Evolutionary conservation across 2,797 vertebrate species (phyloP).

Genomic region (Carcharodon carcharias): DNA sequence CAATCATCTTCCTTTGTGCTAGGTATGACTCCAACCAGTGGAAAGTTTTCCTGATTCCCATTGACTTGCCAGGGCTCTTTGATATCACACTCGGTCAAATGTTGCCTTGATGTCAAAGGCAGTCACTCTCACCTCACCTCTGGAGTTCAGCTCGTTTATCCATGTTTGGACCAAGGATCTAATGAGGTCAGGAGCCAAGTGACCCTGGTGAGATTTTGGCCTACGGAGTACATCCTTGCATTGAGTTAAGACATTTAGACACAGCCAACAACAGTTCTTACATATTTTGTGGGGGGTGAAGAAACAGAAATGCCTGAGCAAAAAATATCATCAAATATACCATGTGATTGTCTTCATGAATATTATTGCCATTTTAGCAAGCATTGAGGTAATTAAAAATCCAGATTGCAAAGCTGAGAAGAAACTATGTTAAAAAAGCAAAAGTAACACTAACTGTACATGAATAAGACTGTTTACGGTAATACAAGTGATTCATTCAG

Average conservation of each 20-base stretch:
- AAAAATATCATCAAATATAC: not conserved
- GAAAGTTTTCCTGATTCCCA: too few species aligned
- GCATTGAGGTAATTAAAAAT: not conserved
- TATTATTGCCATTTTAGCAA: not conserved
- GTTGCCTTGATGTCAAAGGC: too few species aligned
- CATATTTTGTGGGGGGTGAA: not conserved
- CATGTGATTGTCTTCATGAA: not conserved
- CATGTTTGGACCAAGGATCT: too few species aligned
- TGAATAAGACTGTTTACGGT: not conserved
- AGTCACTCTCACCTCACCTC: too few species aligned
- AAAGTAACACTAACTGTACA: not conserved
- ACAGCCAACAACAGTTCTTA: not conserved
- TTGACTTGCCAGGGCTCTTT: too few species aligned
- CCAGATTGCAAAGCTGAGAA: not conserved
- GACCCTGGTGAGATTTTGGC: too few species aligned
- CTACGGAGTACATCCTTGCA: too few species aligned
- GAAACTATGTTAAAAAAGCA: not conserved
- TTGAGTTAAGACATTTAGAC: not conserved
- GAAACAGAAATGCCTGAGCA: not conserved
- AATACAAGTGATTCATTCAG: not conserved
- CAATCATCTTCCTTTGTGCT: too few species aligned
- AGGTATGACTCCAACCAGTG: too few species aligned
- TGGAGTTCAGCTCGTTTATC: too few species aligned
- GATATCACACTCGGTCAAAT: too few species aligned
- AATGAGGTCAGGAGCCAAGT: too few species aligned